Evolutionary conservation across 2,113 vertebrate species (phyloP).

Genomic region (human): DNA sequence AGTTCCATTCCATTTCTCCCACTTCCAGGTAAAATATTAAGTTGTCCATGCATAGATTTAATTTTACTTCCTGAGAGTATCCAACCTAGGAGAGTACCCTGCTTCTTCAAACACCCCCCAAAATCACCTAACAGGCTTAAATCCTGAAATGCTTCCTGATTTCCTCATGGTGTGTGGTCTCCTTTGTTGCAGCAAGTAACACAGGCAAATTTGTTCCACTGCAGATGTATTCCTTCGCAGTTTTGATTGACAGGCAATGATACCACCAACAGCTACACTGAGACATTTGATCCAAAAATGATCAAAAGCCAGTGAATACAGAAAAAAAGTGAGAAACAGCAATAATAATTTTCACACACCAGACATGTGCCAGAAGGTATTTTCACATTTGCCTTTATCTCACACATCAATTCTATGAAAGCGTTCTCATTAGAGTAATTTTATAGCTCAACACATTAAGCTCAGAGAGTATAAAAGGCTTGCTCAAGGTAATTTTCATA

Average conservation of each 20-base stretch:
- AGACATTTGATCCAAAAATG: not conserved
- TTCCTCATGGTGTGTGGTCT: not conserved
- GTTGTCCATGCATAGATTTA: not conserved
- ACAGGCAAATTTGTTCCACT: not conserved
- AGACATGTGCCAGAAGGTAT: not conserved
- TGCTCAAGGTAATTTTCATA: not conserved
- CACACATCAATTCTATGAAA: not conserved
- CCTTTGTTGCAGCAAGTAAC: not conserved
- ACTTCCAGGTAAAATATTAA: not conserved
- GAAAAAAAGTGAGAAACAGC: not conserved
- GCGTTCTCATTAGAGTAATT: not conserved
- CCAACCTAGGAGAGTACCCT: not conserved
- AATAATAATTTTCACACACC: not conserved
- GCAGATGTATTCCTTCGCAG: not conserved
- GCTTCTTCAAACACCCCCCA: not conserved
- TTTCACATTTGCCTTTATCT: not conserved
- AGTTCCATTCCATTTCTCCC: not conserved
- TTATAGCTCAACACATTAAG: not conserved
- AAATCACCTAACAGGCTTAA: not conserved
- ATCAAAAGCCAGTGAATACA: not conserved
- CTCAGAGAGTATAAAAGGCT: not conserved
- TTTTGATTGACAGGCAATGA: not conserved
- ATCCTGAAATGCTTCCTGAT: not conserved
- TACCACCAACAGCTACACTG: not conserved
- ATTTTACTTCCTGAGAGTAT: not conserved